Evolutionary conservation across 92 coral and sea anemone genomes (phyloP).

Genomic region (Meandrina meandrites): DNA sequence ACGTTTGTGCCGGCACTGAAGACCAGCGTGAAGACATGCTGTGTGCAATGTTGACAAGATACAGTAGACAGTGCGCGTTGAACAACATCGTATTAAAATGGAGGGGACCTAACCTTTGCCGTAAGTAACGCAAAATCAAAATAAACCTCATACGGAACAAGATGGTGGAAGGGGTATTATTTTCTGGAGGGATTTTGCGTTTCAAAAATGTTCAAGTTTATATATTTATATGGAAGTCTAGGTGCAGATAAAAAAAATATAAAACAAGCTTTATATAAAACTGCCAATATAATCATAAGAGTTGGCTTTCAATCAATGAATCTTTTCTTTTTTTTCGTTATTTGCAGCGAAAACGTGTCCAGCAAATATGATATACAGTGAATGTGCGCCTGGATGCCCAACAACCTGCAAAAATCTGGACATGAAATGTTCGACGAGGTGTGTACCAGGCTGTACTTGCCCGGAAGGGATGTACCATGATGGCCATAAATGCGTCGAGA

Average conservation of each 20-base stretch:
- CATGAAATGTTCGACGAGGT: conserved; percentile 61
- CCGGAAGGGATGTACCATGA: conserved; percentile 72
- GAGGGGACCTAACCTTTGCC: conserved; percentile 65
- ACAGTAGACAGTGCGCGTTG: conserved; percentile 76
- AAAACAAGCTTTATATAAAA: too few relatives aligned
- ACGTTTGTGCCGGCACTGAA: conserved; percentile 72
- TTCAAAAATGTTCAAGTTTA: too few relatives aligned
- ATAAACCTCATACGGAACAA: too few relatives aligned
- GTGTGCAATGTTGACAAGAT: conserved; percentile 62
- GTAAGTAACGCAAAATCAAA: conserved; percentile 59
- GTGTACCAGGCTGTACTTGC: conserved; percentile 86
- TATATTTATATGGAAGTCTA: too few relatives aligned
- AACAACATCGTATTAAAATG: conserved; percentile 54
- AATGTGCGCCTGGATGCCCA: conserved; percentile 81
- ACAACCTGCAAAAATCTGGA: conserved; percentile 70
- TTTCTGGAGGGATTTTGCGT: too few relatives aligned
- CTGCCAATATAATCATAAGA: too few relatives aligned
- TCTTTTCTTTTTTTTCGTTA: too few relatives aligned
- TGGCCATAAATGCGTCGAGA: conserved; percentile 70
- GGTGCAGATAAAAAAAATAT: too few relatives aligned
- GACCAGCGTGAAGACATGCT: conserved; percentile 50
- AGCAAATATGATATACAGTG: conserved; percentile 63
- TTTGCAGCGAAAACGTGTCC: conserved; percentile 68
- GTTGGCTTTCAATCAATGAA: too few relatives aligned
- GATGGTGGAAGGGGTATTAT: too few relatives aligned